These are phyloP conservation scores for Jacana jacana DNA, from an alignment of 2,113 vertebrate genomes.

Conservation along the genomic window DNA sequence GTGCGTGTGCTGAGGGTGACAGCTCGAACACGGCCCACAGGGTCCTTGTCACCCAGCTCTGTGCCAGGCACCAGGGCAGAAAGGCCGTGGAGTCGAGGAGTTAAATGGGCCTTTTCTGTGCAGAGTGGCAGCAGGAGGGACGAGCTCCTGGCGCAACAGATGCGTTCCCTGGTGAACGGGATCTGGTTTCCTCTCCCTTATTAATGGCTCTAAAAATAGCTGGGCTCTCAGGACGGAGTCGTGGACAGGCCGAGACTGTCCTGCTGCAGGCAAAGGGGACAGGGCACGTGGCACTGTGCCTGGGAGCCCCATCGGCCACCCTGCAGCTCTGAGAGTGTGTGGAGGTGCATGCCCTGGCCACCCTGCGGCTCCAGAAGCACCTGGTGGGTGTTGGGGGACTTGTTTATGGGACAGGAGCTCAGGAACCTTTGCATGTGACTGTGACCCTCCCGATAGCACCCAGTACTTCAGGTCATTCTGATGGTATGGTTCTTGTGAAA, in stretches of 20 bases:
- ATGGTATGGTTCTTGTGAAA: not conserved
- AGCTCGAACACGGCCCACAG: rapidly evolving
- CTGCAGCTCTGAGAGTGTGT: rapidly evolving
- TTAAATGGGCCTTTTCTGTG: rapidly evolving
- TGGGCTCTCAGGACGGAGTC: not conserved
- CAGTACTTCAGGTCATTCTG: no score
- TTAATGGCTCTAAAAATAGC: not conserved
- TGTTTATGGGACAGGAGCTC: not conserved
- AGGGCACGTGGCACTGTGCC: rapidly evolving
- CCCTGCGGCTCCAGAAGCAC: not conserved
- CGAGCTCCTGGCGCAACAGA: not conserved
- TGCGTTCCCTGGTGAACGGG: not conserved
- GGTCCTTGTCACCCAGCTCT: rapidly evolving
- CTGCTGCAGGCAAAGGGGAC: rapidly evolving
- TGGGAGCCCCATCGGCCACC: not conserved
- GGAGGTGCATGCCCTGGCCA: rapidly evolving
- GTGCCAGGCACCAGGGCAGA: not conserved
- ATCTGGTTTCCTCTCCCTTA: not conserved
- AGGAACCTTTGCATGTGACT: not conserved
- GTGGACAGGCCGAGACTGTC: not conserved
- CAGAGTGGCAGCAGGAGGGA: rapidly evolving
- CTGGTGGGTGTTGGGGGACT: rapidly evolving
- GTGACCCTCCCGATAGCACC: no score
- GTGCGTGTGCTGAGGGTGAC: not conserved
- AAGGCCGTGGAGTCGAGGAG: rapidly evolving